phyloP scores from a whole-genome alignment of 2,113 vertebrate species.

The Melanostigma gelatinosum region DNA sequence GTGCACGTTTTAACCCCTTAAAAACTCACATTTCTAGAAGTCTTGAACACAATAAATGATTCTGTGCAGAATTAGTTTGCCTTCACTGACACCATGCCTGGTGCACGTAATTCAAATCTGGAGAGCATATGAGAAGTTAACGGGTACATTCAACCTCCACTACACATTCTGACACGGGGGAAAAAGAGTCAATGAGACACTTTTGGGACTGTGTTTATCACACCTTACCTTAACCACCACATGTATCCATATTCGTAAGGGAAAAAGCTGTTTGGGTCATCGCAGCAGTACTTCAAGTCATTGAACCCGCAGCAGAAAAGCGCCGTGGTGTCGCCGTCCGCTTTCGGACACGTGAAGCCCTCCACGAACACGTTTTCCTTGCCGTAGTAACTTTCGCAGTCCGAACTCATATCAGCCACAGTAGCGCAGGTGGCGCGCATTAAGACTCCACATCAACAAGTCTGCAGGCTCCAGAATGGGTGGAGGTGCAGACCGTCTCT shows the following conservation, averaged over 20 bases:
- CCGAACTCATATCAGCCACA: conserved; percentile 82
- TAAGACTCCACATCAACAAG: background rate
- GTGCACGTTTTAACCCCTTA: background rate
- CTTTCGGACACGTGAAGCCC: conserved; percentile 87
- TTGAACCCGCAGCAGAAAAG: conserved; percentile 92
- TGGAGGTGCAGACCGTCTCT: background rate
- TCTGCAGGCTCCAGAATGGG: background rate
- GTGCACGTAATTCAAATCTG: background rate
- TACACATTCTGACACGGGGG: background rate
- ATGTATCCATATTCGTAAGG: conserved; percentile 92
- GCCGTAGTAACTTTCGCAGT: conserved; percentile 88
- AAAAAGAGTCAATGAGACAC: background rate
- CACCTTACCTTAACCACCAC: conserved; percentile 91
- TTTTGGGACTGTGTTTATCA: too few species aligned
- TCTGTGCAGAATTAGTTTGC: background rate
- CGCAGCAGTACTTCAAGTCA: conserved; percentile 92
- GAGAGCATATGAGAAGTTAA: background rate
- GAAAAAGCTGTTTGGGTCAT: conserved; percentile 92
- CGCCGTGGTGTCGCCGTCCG: conserved; percentile 81
- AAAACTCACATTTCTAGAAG: background rate
- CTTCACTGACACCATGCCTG: background rate
- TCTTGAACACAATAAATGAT: background rate
- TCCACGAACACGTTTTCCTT: conserved; percentile 84
- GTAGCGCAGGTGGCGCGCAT: background rate
- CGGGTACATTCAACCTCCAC: background rate